These are phyloP conservation scores for Cryptotis parvus DNA, from an alignment of 2,113 vertebrate genomes.

Conservation along the genomic window DNA sequence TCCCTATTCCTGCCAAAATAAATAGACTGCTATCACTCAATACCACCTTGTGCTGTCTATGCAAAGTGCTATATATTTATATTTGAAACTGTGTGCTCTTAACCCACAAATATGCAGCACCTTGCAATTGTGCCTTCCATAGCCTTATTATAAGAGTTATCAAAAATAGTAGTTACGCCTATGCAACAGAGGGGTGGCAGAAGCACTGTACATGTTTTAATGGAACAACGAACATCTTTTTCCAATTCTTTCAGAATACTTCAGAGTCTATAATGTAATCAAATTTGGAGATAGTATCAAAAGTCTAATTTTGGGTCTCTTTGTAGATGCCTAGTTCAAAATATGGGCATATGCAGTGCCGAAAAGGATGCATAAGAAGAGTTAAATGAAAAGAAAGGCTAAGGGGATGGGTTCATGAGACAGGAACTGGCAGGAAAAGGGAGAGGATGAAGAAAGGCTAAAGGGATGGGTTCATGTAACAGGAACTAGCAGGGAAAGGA, in stretches of 20 bases:
- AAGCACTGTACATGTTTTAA: neutral
- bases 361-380: neutral
- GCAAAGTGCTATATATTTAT: neutral
- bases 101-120: neutral
- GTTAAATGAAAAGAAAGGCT: neutral
- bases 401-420: neutral
- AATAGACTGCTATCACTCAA: neutral
- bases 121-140: neutral
- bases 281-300: neutral
- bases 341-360: neutral
- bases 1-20: too few relatives aligned
- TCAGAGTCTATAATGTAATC: neutral
- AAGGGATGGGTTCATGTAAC: too few relatives aligned
- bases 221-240: neutral
- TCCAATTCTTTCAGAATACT: slow-evolving; percentile 4
- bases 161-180: slow-evolving; percentile 12
- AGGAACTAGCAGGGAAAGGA: too few relatives aligned
- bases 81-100: slow-evolving; percentile 36
- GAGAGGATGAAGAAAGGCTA: too few relatives aligned
- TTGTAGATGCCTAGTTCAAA: neutral
- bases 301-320: neutral
- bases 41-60: neutral
- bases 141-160: slow-evolving; percentile 6
- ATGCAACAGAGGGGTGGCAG: neutral
- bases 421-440: neutral